Evolutionary conservation across 2,888 invertebrate genomes (phyloP).

Genomic region (Pherbina coryleti): DNA sequence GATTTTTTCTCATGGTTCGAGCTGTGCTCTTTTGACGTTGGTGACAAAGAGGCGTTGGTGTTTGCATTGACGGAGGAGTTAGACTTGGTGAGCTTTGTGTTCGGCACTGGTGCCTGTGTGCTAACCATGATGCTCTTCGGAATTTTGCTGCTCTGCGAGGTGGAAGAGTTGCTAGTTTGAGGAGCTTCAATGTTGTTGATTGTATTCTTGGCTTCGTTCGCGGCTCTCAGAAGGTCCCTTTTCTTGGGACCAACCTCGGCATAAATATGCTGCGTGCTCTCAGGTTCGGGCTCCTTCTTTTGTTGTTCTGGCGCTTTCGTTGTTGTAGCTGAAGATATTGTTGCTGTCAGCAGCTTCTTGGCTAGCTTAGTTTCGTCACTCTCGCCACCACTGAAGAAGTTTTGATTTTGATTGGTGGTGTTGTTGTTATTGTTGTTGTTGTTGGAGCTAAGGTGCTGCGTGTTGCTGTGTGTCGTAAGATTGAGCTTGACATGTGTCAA

Average conservation of each 20-base stretch:
- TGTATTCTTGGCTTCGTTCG: conserved; percentile 46
- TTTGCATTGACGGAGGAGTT: conserved; percentile 38
- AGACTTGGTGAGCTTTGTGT: conserved; percentile 57
- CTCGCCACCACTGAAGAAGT: conserved; percentile 70
- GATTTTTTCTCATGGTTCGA: conserved; percentile 52
- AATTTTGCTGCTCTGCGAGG: conserved; percentile 54
- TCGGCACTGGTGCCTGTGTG: conserved; percentile 55
- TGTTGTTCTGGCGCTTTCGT: conserved; percentile 74
- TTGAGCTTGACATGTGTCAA: conserved; percentile 60
- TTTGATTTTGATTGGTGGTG: conserved; percentile 29
- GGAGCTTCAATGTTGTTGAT: conserved; percentile 3
- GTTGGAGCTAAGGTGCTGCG: conserved; percentile 54
- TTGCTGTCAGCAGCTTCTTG: conserved; percentile 63
- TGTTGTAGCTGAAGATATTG: conserved; percentile 41
- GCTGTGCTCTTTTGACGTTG: conserved; percentile 36
- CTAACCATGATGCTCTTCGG: conserved; percentile 58
- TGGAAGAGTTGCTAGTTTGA: background rate
- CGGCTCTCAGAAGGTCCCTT: conserved; percentile 53
- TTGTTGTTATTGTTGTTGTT: conserved; percentile 35
- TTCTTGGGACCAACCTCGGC: conserved; percentile 65
- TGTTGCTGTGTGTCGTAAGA: conserved; percentile 51
- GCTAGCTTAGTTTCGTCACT: conserved; percentile 71
- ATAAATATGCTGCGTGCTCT: conserved; percentile 86
- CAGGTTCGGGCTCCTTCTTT: conserved; percentile 76
- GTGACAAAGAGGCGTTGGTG: background rate